phyloP scores from a whole-genome alignment of 53 echinoderm and acorn worm species.

The Arbacia lixula region DNA sequence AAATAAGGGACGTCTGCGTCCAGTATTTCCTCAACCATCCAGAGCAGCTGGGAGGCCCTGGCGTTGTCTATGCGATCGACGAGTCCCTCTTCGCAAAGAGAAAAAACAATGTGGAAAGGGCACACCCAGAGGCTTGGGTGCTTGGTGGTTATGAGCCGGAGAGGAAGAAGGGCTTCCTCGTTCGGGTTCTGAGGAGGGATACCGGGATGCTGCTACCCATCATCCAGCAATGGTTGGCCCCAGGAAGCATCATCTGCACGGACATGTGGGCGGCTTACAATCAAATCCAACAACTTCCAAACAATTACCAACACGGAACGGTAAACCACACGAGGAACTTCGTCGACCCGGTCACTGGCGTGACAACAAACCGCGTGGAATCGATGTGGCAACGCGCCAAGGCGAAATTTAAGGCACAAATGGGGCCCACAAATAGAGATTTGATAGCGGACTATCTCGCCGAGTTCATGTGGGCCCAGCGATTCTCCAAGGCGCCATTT shows the following conservation, averaged over 20 bases:
- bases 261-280: constrained; percentile 36
- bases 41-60: constrained; percentile 22
- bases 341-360: constrained; percentile 18
- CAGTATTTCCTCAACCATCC: not conserved
- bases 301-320: not conserved
- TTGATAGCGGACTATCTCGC: constrained; percentile 29
- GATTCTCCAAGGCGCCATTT: constrained; percentile 11
- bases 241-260: constrained; percentile 20
- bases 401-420: constrained; percentile 22
- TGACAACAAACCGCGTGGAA: not conserved
- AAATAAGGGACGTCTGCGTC: constrained; percentile 10
- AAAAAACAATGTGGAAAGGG: constrained; percentile 24
- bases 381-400: constrained; percentile 46
- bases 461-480: constrained; percentile 46
- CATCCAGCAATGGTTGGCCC: constrained; percentile 45
- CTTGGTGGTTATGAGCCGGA: constrained; percentile 39
- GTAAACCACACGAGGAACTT: constrained; percentile 35
- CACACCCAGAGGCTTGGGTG: constrained; percentile 4
- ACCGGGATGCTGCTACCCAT: constrained; percentile 16
- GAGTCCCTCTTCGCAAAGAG: not conserved
- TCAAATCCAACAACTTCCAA: not conserved
- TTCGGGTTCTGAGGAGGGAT: constrained; percentile 16
- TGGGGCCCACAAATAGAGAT: constrained; percentile 2
- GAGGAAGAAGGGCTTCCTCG: constrained; percentile 29
- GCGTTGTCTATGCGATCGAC: not conserved